Percentiles rank a stretch among this genome's conserved stretches.
Conservation (phyloP, 1,140 invertebrate genomes). For the Tyrophagus putrescentiae region DNA sequence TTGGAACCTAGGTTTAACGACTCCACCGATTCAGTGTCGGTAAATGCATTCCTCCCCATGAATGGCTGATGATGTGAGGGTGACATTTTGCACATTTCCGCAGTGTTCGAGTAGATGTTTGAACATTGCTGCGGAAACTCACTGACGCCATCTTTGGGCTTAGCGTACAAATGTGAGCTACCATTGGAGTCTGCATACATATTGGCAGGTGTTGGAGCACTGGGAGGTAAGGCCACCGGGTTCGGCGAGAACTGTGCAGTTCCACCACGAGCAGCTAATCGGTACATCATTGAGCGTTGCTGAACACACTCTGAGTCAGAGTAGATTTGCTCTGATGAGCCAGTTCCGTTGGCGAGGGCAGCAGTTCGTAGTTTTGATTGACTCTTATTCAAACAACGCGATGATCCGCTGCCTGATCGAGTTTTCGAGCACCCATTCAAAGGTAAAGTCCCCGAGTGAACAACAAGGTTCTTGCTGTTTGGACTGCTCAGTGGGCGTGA, state of each 20-base stretch:
- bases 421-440: conserved; percentile 1
- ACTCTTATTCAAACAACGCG: background rate
- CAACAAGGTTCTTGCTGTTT: background rate
- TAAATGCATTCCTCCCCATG: background rate
- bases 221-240: background rate
- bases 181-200: background rate
- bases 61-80: background rate
- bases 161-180: background rate
- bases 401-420: background rate
- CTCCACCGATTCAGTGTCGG: conserved; percentile 7
- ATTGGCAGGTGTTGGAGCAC: background rate
- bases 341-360: conserved; percentile 4
- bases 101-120: conserved; percentile 5
- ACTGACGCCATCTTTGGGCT: conserved; percentile 6
- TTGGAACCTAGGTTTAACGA: conserved; percentile 8
- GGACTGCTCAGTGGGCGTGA: background rate
- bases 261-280: background rate
- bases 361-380: conserved; percentile 4
- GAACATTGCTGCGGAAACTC: background rate
- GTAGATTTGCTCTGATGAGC: background rate
- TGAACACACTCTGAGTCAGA: conserved; percentile 10
- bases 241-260: background rate
- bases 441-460: background rate
- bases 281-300: conserved; percentile 3
- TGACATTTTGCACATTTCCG: background rate